A percentile compares a stretch with the other conserved stretches of the same genome.
These are phyloP conservation scores for Melanostoma scalare DNA, from an alignment of 2,888 invertebrate species.

Conservation along the genomic window DNA sequence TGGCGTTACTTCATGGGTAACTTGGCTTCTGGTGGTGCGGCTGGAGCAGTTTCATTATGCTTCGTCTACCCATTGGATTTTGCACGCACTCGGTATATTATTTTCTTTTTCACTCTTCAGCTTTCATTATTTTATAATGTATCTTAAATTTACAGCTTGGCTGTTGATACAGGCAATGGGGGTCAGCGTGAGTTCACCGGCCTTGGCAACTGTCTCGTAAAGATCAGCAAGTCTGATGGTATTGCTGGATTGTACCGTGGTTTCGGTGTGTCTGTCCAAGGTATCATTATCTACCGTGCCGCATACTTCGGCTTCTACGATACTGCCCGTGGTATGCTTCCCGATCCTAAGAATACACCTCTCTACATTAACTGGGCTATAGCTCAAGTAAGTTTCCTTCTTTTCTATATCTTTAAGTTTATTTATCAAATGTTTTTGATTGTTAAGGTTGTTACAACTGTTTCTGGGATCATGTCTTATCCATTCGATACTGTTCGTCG, in stretches of 20 bases:
- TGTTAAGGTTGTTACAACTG: slow-evolving; percentile 86
- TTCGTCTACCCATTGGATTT: slow-evolving; percentile 98
- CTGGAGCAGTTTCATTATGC: slow-evolving; percentile 95
- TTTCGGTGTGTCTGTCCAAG: slow-evolving; percentile 97
- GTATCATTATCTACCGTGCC: slow-evolving; percentile 97
- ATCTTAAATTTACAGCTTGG: slow-evolving; percentile 83
- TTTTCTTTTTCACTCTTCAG: not conserved
- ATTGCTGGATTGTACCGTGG: slow-evolving; percentile 94
- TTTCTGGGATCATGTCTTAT: slow-evolving; percentile 96
- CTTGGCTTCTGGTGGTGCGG: slow-evolving; percentile 95
- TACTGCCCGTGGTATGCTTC: slow-evolving; percentile 96
- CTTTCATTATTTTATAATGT: slow-evolving; percentile 10
- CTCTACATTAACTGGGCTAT: slow-evolving; percentile 96
- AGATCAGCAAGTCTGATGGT: slow-evolving; percentile 94
- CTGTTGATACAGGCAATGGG: slow-evolving; percentile 93
- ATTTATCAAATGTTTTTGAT: slow-evolving; percentile 23
- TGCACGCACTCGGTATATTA: slow-evolving; percentile 91
- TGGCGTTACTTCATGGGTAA: slow-evolving; percentile 94
- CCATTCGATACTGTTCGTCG: slow-evolving; percentile 97
- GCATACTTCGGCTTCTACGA: slow-evolving; percentile 98
- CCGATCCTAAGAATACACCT: slow-evolving; percentile 96
- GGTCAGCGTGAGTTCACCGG: slow-evolving; percentile 93
- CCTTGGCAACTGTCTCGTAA: slow-evolving; percentile 92
- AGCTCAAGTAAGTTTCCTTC: slow-evolving; percentile 86
- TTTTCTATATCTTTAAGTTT: slow-evolving; percentile 29